Evolutionary conservation across 1,140 invertebrate species (phyloP).

Genomic region (Fopius arisanus): DNA sequence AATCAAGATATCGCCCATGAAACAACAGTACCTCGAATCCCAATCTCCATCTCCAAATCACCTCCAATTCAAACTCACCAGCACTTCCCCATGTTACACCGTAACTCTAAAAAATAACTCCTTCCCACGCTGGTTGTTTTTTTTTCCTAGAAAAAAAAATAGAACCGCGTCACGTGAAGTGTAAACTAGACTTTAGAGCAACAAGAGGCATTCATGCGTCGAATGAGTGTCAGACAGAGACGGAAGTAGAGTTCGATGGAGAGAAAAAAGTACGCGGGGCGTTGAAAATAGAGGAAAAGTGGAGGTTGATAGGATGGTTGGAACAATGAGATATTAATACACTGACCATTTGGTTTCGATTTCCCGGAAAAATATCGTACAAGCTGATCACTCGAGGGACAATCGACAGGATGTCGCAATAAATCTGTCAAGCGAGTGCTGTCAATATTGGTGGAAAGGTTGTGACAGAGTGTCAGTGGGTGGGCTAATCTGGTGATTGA

Average conservation of each 20-base stretch:
- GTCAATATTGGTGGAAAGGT: neutral
- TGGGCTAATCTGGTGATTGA: too few relatives aligned
- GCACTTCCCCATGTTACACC: neutral
- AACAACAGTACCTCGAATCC: neutral
- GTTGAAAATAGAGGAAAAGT: constrained; percentile 50
- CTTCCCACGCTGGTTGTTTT: constrained; percentile 50
- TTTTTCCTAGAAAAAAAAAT: constrained; percentile 53
- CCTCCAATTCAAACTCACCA: neutral
- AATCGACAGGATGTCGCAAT: neutral
- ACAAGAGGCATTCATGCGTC: constrained; percentile 2
- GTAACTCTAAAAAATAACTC: neutral
- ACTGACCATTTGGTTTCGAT: constrained; percentile 60
- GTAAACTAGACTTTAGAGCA: constrained; percentile 14
- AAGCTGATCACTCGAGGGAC: neutral
- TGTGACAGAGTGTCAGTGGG: neutral
- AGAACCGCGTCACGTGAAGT: constrained; percentile 5
- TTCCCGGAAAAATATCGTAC: constrained; percentile 56
- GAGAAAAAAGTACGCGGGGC: constrained; percentile 40
- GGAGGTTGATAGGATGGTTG: constrained; percentile 49
- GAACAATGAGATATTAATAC: constrained; percentile 64
- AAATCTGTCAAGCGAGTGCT: neutral
- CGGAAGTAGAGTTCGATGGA: constrained; percentile 58
- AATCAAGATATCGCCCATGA: constrained; percentile 12
- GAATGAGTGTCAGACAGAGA: constrained; percentile 19
- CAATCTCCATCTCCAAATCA: neutral